These are phyloP conservation scores for Chelmon rostratus DNA, from an alignment of 2,797 vertebrate genomes.

Conservation along the genomic window DNA sequence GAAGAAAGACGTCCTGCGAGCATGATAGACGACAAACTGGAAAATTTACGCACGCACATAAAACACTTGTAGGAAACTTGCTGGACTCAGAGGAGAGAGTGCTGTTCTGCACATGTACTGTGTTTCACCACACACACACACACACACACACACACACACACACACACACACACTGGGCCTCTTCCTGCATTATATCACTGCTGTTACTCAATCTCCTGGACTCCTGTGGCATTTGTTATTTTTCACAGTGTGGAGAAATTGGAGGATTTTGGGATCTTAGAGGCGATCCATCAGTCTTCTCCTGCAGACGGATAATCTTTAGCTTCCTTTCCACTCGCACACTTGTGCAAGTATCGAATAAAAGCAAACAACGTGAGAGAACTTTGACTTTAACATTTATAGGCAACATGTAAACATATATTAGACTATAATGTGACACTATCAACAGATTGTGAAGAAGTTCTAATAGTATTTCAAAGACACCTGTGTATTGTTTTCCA, in stretches of 20 bases:
- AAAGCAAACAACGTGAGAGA: neutral
- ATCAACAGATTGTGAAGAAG: no score
- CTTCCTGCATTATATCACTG: conserved; percentile 58
- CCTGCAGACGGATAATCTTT: neutral
- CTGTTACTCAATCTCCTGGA: conserved; percentile 49
- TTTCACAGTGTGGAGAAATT: conserved; percentile 38
- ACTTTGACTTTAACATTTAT: neutral
- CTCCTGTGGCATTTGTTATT: conserved; percentile 36
- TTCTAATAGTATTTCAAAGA: no score
- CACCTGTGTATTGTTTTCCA: no score
- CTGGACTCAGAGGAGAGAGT: conserved; percentile 18
- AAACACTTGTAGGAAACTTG: conserved; percentile 20
- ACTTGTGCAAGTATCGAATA: neutral
- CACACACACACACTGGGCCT: conserved; percentile 40
- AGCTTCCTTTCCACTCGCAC: neutral
- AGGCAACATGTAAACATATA: neutral
- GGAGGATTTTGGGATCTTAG: conserved; percentile 9
- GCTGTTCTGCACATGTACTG: conserved; percentile 51
- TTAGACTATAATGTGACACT: no score
- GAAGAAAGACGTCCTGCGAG: neutral
- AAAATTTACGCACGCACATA: conserved; percentile 20
- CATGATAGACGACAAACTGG: conserved; percentile 6
- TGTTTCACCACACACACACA: conserved; percentile 30
- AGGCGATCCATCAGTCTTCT: neutral
- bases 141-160: conserved; percentile 24